Percentiles rank a stretch among this genome's conserved stretches.
Evolutionary conservation across 2,888 invertebrate genomes (phyloP).

Genomic region (Endotricha flammealis): DNA sequence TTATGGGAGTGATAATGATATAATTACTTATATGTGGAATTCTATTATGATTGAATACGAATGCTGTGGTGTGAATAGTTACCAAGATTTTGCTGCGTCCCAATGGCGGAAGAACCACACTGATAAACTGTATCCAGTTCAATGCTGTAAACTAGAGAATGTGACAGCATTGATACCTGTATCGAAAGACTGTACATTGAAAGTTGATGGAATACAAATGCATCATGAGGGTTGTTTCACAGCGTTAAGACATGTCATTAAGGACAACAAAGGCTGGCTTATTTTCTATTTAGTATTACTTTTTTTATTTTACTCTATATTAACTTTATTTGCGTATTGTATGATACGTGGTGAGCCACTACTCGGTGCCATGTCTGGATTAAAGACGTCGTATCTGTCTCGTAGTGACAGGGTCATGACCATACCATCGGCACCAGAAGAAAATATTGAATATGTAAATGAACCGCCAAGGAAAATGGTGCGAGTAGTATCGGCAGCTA

Average conservation of each 20-base stretch:
- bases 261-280: conserved; percentile 39
- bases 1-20: conserved; percentile 57
- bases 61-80: conserved; percentile 56
- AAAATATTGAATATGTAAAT: conserved; percentile 48
- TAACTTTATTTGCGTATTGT: conserved; percentile 53
- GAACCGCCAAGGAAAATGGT: conserved; percentile 57
- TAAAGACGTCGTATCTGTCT: conserved; percentile 24
- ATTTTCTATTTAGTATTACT: conserved; percentile 44
- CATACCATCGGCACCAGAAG: conserved; percentile 26
- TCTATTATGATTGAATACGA: conserved; percentile 55
- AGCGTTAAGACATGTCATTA: conserved; percentile 40
- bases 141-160: conserved; percentile 55
- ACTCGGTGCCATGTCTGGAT: conserved; percentile 33
- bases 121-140: conserved; percentile 44
- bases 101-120: conserved; percentile 45
- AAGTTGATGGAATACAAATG: conserved; percentile 29
- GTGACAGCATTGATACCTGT: conserved; percentile 36
- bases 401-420: conserved; percentile 1
- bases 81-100: conserved; percentile 47
- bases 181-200: conserved; percentile 41
- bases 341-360: conserved; percentile 54
- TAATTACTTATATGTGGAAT: conserved; percentile 51
- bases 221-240: conserved; percentile 50
- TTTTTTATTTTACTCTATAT: conserved; percentile 30
- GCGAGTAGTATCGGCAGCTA: conserved; percentile 52